Percentiles rank a stretch among this genome's conserved stretches.
Evolutionary conservation across 2,113 vertebrate species (phyloP).

Genomic region (Heloderma charlesbogerti): DNA sequence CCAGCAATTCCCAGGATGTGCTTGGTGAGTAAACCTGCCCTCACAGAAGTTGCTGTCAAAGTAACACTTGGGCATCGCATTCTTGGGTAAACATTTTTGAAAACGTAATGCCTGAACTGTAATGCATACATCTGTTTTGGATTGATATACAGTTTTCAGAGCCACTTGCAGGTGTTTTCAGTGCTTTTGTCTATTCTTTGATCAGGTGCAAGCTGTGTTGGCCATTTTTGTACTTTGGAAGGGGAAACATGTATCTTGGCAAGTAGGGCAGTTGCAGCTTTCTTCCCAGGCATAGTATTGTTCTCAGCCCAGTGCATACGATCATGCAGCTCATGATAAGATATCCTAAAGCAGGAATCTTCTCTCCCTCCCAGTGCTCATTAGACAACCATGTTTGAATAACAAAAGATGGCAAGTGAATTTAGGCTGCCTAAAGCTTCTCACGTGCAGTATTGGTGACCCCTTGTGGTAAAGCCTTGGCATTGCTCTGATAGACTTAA

Average conservation of each 20-base stretch:
- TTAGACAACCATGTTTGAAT: background rate
- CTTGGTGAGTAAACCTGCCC: slow-evolving; percentile 80
- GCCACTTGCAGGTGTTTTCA: no score
- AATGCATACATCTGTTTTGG: background rate
- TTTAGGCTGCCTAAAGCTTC: background rate
- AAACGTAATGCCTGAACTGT: background rate
- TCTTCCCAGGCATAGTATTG: background rate
- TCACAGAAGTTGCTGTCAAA: rapidly evolving
- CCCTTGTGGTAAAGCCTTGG: rapidly evolving
- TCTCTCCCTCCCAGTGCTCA: background rate
- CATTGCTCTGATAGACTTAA: background rate
- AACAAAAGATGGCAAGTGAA: background rate
- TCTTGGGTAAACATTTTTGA: background rate
- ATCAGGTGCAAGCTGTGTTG: background rate
- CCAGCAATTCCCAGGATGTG: slow-evolving; percentile 82
- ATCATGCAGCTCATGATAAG: background rate
- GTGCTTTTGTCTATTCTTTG: no score
- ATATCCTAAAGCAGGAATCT: background rate
- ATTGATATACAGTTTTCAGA: background rate
- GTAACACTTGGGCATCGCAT: background rate
- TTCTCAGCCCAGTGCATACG: background rate
- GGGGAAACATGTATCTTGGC: background rate
- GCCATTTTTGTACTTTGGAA: background rate
- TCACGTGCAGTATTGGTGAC: background rate
- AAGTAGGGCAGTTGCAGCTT: background rate